Evolutionary conservation across 2,797 vertebrate species (phyloP), one percentile per base, ranked within the genome.

Genomic region (Pelobates cultripes): DNA sequence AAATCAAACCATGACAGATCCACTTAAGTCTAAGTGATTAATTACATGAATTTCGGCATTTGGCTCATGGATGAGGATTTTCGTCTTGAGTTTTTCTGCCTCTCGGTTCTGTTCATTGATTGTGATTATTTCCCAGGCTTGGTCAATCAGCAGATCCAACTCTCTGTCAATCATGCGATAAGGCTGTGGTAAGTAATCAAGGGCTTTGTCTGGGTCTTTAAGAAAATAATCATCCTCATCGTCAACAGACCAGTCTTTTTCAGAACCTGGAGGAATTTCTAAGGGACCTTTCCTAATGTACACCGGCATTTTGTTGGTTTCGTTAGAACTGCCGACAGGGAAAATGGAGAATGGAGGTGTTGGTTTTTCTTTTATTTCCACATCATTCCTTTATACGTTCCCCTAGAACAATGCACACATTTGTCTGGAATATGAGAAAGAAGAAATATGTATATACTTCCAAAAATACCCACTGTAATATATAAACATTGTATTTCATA

Each of bases 131-230:
- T 94, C 91, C 92, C 93, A 93, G 0, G 91, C 86, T 6, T 45
- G 82, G 17, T 93, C 90, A 61, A 94, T 85, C 66, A 93, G 69
- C 13, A 84, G 64, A 76, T 86, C 86, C 86, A 95, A 83, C 75
- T 94, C 77, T 81, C 93, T 93, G 86, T 82, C 87, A 82, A 93
- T 86, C 92, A 93, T 93, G 63, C 91, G 89, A 57, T 91, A 86
- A 0, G 94, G 94, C 88, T 94, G 92, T 9, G 94, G 94, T 84
- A 95, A 85, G 0, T 2, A 81, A 63, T 92, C 91, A 7, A 67
- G 1, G 15, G 86, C 75, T 75, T 61, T 57, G 3, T 90, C 85
- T 0, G 91, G 87, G 79, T 93, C 93, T 45, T 68, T 86, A 80
- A 92, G 85, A 71, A 85, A 88, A 45, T 86, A 89, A 43, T 89